A percentile compares a stretch with the other conserved stretches of the same genome.
These are phyloP conservation scores for Platycheirus albimanus DNA, from an alignment of 2,888 invertebrate genomes.

Conservation along the genomic window DNA sequence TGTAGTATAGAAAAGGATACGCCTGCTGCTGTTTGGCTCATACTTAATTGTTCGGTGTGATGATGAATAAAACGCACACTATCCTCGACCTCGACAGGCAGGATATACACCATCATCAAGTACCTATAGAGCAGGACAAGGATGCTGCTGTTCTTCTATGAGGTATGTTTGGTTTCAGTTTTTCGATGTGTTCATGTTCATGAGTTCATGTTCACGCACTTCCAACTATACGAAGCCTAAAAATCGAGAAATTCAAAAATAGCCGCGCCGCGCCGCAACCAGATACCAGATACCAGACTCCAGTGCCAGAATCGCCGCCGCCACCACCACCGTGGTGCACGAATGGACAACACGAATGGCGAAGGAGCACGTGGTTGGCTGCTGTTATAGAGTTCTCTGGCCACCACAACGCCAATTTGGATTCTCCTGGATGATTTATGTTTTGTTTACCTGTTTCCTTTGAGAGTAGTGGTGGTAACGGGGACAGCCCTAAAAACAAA, in stretches of 20 bases:
- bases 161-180: no score
- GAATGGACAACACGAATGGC: conserved; percentile 68
- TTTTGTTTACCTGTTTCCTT: conserved; percentile 80
- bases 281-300: no score
- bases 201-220: conserved; percentile 34
- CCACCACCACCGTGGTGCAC: conserved; percentile 75
- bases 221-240: no score
- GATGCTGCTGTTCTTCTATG: conserved; percentile 33
- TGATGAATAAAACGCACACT: conserved; percentile 63
- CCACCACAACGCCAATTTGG: conserved; percentile 42
- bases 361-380: conserved; percentile 71
- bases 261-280: conserved; percentile 74
- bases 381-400: no score
- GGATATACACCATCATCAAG: conserved; percentile 49
- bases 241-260: conserved; percentile 23
- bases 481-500: conserved; percentile 72
- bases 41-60: conserved; percentile 51
- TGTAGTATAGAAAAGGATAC: conserved; percentile 74
- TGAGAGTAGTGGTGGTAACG: conserved; percentile 73
- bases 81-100: no score
- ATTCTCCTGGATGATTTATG: conserved; percentile 78
- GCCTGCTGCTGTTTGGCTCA: conserved; percentile 58
- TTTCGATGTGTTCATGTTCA: no score
- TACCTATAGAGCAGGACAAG: conserved; percentile 25
- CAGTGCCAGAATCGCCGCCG: conserved; percentile 41